These are phyloP conservation scores for Ceratotherium simum DNA, from an alignment of 2,113 vertebrate genomes.

Conservation along the genomic window DNA sequence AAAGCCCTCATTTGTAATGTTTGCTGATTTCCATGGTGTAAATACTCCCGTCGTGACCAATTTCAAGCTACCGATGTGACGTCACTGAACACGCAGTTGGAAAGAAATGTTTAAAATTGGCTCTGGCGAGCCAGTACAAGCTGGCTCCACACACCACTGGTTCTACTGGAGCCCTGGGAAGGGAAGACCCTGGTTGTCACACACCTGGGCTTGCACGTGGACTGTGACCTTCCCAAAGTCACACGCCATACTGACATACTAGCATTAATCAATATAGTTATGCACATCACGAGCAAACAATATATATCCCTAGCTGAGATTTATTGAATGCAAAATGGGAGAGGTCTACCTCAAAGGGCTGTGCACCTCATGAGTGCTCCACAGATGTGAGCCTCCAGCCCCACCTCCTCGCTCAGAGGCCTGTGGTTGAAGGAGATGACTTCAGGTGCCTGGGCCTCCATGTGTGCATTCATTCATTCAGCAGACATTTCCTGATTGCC, in stretches of 20 bases:
- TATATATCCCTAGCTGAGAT: background rate
- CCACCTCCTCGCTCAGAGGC: background rate
- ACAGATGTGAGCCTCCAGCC: background rate
- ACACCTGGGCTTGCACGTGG: background rate
- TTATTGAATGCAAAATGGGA: background rate
- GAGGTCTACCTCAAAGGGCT: background rate
- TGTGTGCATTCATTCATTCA: background rate
- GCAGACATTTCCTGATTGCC: background rate
- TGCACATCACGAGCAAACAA: background rate
- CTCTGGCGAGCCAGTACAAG: no score
- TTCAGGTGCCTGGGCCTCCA: background rate
- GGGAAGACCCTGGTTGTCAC: background rate
- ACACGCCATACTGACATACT: rapidly evolving
- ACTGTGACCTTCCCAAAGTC: background rate
- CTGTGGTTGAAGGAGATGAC: background rate
- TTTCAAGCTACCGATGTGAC: background rate
- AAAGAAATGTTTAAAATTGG: background rate
- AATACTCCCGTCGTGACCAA: background rate
- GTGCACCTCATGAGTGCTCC: rapidly evolving
- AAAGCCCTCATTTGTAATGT: background rate
- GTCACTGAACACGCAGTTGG: background rate
- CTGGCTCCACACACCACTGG: background rate
- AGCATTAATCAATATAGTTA: background rate
- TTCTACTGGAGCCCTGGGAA: background rate
- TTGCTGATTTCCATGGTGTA: background rate